Base-by-base conservation (phyloP, 2,888 invertebrate species). In the Epinotia brunnichana region DNA sequence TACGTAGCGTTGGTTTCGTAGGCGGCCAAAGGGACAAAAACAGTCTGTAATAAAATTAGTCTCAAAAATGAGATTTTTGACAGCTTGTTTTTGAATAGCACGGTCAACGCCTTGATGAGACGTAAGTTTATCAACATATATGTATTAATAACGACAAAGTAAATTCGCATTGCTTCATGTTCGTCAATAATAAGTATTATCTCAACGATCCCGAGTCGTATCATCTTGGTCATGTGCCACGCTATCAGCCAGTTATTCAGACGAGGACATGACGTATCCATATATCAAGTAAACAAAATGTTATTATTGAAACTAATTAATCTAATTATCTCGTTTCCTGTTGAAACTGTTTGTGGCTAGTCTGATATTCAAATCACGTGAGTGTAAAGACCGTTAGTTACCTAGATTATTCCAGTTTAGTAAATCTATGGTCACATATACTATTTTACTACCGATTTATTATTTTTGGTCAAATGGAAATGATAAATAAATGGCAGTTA, bases 191-290 rank as follows among this genome's bases (percentile, higher is more conserved):
- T 61, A 29, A 29, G 15, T 35, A 62, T 59, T 63, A 73, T 69
- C 57, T 68, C 15, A 62, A 67, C 61, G 39, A 19, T 63, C 51
- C 66, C 13, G 60, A 9, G 7, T 7, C 5, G 10, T 19, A 41
- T 60, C 62, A 54, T 64, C 57, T 61, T 68, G 57, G 73, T 73
- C 68, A 73, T 69, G 73, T 41, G 72, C 60, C 51, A 35, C 21
- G 10, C 17, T 73, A 69, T 73, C 72, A 44, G 35, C 17, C 19
- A 60, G 39, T 29, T 53, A 66, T 35, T 11, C 61, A 57, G 44
- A 48, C 72, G 44, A 68, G 51, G 24, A 63, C 57, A 39, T 72
- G 57, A 63, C 68, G 70, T 35, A 56, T n/a, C n/a, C 10, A 59
- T 54, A 29, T 17, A 53, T 63, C 53, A 66, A 56, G 35, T 74